These are phyloP conservation scores for Sebastes baramenuke DNA, from an alignment of 2,797 vertebrate species.

Conservation along the genomic window DNA sequence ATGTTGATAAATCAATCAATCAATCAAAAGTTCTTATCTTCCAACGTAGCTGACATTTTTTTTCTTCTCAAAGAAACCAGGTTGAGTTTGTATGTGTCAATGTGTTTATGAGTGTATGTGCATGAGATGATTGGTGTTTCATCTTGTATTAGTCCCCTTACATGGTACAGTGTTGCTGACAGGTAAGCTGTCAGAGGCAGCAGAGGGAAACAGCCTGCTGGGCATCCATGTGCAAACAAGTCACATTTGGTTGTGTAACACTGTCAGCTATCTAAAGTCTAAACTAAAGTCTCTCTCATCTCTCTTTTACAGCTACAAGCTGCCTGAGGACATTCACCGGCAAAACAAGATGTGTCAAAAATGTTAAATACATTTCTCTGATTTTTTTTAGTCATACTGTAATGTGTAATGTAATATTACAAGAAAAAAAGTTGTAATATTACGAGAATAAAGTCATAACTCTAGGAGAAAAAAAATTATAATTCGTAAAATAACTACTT, in stretches of 20 bases:
- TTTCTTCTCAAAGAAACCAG: neutral
- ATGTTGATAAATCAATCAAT: neutral
- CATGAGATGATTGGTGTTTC: conserved; percentile 12
- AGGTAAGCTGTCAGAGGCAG: conserved; percentile 43
- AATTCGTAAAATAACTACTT: too few species aligned
- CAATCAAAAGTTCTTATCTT: neutral
- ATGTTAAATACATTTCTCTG: neutral
- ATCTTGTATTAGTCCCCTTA: conserved; percentile 19
- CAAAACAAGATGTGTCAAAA: neutral
- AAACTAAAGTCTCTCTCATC: neutral
- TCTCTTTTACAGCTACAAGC: neutral
- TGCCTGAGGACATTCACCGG: conserved; percentile 1
- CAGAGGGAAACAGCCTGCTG: conserved; percentile 42
- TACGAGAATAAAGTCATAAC: too few species aligned
- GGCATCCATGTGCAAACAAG: conserved; percentile 45
- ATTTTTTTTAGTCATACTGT: neutral
- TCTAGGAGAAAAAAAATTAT: too few species aligned
- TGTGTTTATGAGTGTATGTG: neutral
- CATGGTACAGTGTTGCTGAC: conserved; percentile 37
- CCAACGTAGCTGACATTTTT: neutral
- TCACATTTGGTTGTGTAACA: conserved; percentile 53
- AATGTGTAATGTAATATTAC: neutral
- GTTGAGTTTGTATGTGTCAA: neutral
- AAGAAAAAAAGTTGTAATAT: too few species aligned
- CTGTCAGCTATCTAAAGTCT: conserved; percentile 37